Percentiles rank a stretch among this genome's conserved stretches.
These are phyloP conservation scores for Acanthosoma haemorrhoidale DNA, from an alignment of 2,888 invertebrate genomes.

Conservation along the genomic window DNA sequence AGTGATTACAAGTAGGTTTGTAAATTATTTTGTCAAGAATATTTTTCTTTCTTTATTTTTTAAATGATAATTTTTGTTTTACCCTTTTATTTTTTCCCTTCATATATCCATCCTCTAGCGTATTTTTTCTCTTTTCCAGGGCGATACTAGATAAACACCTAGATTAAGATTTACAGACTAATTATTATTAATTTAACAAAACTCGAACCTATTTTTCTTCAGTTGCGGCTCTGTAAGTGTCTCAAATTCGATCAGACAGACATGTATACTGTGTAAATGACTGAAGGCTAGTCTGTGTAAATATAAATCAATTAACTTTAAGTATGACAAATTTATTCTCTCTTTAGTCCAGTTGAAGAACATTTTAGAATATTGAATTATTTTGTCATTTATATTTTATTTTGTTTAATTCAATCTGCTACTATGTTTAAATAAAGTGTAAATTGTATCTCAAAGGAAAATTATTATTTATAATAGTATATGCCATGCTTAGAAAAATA, in stretches of 20 bases:
- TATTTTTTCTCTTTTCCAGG: neutral
- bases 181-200: neutral
- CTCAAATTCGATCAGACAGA: neutral
- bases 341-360: neutral
- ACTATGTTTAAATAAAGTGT: neutral
- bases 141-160: conserved; percentile 8
- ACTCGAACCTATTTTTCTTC: neutral
- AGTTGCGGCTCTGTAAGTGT: neutral
- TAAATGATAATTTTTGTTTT: too few relatives aligned
- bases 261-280: neutral
- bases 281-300: conserved; percentile 3
- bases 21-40: too few relatives aligned
- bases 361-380: neutral
- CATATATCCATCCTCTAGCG: too few relatives aligned
- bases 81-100: too few relatives aligned
- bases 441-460: neutral
- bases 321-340: neutral
- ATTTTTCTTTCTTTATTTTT: too few relatives aligned
- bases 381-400: neutral
- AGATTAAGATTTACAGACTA: neutral
- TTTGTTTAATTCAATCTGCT: neutral
- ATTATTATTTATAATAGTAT: conserved; percentile 4
- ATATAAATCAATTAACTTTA: neutral
- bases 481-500: neutral
- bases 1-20: too few relatives aligned